phyloP scores from a whole-genome alignment of 1,140 invertebrate species.

The Micrasema longulum region DNA sequence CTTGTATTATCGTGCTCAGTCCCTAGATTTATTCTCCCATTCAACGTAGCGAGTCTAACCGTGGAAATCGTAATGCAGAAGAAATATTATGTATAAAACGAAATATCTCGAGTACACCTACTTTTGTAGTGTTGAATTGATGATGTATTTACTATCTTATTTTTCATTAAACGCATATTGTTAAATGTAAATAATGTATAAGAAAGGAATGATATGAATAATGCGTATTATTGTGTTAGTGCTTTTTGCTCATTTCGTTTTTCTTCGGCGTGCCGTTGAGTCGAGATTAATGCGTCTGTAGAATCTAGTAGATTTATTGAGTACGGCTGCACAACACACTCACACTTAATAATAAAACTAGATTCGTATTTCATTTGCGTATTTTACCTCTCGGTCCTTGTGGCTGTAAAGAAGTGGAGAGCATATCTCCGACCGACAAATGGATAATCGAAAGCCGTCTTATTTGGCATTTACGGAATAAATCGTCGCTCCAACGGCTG shows the following conservation, averaged over 20 bases:
- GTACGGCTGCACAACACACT: neutral
- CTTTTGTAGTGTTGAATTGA: too few species aligned
- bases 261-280: neutral
- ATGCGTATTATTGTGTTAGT: too few species aligned
- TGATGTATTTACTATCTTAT: too few species aligned
- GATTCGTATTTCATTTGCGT: slow-evolving; percentile 7
- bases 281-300: slow-evolving; percentile 14
- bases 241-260: slow-evolving; percentile 4
- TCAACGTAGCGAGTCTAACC: too few species aligned
- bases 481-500: slow-evolving; percentile 5
- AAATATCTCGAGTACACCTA: too few species aligned
- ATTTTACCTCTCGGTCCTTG: slow-evolving; percentile 1
- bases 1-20: too few species aligned
- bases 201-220: too few species aligned
- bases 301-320: neutral
- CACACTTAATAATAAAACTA: slow-evolving; percentile 2
- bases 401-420: neutral
- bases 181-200: too few species aligned
- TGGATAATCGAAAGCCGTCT: slow-evolving; percentile 17
- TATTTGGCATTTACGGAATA: slow-evolving; percentile 19
- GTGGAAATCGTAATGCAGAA: too few species aligned
- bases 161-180: too few species aligned
- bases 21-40: too few species aligned
- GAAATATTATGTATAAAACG: too few species aligned
- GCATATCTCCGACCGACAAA: slow-evolving; percentile 15